Conservation (phyloP, 2,113 vertebrate genomes). For the Corythornis vintsioides region DNA sequence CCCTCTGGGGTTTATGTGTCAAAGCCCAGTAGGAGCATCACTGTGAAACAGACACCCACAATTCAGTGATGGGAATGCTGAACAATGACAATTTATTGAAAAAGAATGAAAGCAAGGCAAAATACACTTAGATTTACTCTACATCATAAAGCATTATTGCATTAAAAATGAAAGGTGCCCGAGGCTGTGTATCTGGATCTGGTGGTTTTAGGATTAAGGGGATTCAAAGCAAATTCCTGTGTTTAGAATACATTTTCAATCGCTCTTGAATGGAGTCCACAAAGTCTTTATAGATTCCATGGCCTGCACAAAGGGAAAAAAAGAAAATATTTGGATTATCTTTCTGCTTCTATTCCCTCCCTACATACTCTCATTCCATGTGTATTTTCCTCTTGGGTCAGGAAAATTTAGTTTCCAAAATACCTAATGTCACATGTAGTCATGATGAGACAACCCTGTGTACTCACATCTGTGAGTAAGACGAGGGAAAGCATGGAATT, state of each 20-base stretch:
- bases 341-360: background rate
- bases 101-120: background rate
- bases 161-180: background rate
- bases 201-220: background rate
- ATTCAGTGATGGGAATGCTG: background rate
- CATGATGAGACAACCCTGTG: background rate
- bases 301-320: background rate
- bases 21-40: background rate
- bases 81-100: slow-evolving; percentile 38
- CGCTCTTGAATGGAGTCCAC: background rate
- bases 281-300: accelerated
- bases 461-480: background rate
- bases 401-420: background rate
- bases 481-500: background rate
- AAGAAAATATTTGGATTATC: background rate
- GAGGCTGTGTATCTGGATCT: background rate
- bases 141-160: background rate
- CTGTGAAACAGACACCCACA: background rate
- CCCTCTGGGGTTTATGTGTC: background rate
- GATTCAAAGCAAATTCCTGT: background rate
- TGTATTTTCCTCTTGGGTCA: background rate
- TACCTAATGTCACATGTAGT: no score
- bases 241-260: background rate
- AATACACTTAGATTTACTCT: background rate
- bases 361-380: background rate